These are phyloP conservation scores for Parasteatoda tepidariorum DNA, from an alignment of 1,140 invertebrate species.

Conservation along the genomic window DNA sequence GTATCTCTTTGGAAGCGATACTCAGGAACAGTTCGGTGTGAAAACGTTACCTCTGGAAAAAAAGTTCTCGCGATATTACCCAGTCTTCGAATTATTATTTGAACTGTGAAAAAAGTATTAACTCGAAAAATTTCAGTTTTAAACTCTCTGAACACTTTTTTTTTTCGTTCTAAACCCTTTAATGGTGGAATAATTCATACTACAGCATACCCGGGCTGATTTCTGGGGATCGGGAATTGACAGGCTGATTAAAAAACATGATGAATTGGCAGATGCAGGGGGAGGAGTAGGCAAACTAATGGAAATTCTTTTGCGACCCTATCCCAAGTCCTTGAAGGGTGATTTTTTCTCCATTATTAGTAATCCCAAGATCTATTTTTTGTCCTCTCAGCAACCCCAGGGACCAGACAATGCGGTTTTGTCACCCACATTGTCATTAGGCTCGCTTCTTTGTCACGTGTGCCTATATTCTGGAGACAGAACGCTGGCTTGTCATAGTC, in stretches of 20 bases:
- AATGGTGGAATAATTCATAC: not conserved
- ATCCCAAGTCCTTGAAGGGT: conserved; percentile 13
- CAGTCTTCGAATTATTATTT: too few relatives aligned
- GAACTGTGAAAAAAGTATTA: too few relatives aligned
- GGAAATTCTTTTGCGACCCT: conserved; percentile 40
- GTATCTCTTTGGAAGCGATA: too few relatives aligned
- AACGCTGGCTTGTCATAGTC: too few relatives aligned
- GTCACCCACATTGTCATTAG: conserved; percentile 7
- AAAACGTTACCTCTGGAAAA: too few relatives aligned
- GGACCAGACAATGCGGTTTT: conserved; percentile 15
- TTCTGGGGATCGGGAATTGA: too few relatives aligned
- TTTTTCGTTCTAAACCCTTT: not conserved
- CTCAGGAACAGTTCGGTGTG: too few relatives aligned
- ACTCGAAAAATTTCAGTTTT: too few relatives aligned
- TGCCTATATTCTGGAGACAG: not conserved
- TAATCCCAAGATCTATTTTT: conserved; percentile 27
- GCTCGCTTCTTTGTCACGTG: not conserved
- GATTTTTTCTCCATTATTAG: conserved; percentile 54
- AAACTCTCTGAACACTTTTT: too few relatives aligned
- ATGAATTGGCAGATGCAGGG: conserved; percentile 27
- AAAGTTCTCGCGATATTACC: too few relatives aligned
- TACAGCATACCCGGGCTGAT: conserved; percentile 5
- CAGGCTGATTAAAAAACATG: conserved; percentile 48
- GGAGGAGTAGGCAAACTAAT: conserved; percentile 7
- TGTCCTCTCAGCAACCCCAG: not conserved